Evolutionary conservation across 2,113 vertebrate species (phyloP), one percentile per base, ranked within the genome.

Genomic region (Proteles cristata): DNA sequence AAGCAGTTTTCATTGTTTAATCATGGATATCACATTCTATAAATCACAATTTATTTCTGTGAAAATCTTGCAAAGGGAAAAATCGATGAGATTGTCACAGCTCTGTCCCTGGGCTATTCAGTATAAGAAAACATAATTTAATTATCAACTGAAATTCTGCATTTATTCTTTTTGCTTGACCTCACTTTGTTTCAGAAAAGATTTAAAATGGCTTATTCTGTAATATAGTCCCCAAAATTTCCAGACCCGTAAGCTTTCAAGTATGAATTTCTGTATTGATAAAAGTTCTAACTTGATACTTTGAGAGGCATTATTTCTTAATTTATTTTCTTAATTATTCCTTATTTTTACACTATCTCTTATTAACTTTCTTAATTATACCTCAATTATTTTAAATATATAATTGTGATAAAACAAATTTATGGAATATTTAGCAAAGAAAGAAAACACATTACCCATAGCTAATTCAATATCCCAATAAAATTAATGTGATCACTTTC

Each of bases 1-100:
- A 90, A 73, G 31, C 58, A 58, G 61, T 74, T 84, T 28, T 91
- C 68, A 5, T 26, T n/a, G n/a, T 86, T 35, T 45, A 96, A 90
- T 84, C 4, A 66, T 2, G 0, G 10, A 91, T 33, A 81, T 0
- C n/a, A n/a, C 45, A 23, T 53, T 79, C 43, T 55, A 15, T 5
- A 80, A 66, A 80, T 25, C 65, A 63, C 1, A 25, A 50, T 92
- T 76, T 58, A 43, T 35, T 80, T 16, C n/a, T 6, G 5, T 48
- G 83, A 94, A 39, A 90, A 97, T 26, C 12, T 1, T 50, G 17
- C n/a, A 92, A 95, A 92, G 26, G 53, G 94, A 35, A 69, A 93
- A 85, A 35, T 33, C 28, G 33, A 61, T 23, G 2, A 5, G 19
- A 80, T 66, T 82, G 48, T 53, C 7, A 19, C 19, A 39, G 86